Evolutionary conservation across 1,140 invertebrate genomes (phyloP), one percentile per base, ranked within the genome.

Genomic region (Thaumatotibia leucotreta): DNA sequence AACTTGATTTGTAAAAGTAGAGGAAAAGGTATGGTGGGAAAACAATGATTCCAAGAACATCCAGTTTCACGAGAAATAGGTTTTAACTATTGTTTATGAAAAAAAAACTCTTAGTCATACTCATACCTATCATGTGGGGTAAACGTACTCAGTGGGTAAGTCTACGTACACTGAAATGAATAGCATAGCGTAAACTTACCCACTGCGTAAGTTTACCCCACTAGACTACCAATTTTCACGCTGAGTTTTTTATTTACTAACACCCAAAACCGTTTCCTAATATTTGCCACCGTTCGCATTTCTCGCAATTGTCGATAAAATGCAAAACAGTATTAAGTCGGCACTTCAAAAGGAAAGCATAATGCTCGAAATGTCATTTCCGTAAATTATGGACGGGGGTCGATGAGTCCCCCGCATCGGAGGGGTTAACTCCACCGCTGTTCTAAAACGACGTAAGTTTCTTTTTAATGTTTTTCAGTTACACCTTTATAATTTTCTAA

Each of bases 311-410:
- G 61, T 33, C 61, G 39, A 31, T 80, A 71, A 80, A 82, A 80
- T 80, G 73, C 73, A 72, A 75, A 80, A 80, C 77, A 81, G 83
- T 83, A 85, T 79, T 80, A 45, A 79, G 77, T 74, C 80, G 74
- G 78, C 65, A 88, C 86, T 84, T 88, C 84, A 88, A 86, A 89
- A 86, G 80, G 83, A 86, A 87, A 87, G 87, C 84, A 75, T 89
- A 87, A 89, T 87, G 86, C 81, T 77, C 73, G 72, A 76, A 74
- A 72, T 74, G 75, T 80, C 77, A 80, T 80, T 84, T 84, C 69
- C 69, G 76, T 87, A 81, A 87, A 87, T 86, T 86, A 87, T 86
- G 83, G 84, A 86, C 75, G 65, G 76, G 79, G 76, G 78, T 72
- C 73, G 72, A 68, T 33, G n/a, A 61, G 67, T 64, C 72, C 72